A percentile compares a stretch with the other conserved stretches of the same genome.
These are phyloP conservation scores for Nothocercus julius DNA, from an alignment of 2,113 vertebrate species.

Conservation along the genomic window DNA sequence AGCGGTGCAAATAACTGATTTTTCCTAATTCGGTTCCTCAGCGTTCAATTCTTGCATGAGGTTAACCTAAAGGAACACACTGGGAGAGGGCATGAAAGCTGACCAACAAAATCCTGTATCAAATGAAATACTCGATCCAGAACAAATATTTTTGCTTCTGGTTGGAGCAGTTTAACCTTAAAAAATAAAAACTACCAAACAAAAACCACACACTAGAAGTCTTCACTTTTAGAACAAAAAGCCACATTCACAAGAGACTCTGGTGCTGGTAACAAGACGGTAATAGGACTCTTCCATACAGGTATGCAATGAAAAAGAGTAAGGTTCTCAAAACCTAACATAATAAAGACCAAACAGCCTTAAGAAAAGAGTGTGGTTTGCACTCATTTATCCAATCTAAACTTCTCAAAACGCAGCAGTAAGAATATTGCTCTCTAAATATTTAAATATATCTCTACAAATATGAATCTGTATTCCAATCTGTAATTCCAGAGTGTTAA, in stretches of 20 bases:
- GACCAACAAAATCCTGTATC: neutral
- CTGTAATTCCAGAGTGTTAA: neutral
- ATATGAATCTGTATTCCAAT: neutral
- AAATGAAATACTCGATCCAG: neutral
- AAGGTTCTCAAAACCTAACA: neutral
- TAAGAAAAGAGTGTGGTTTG: neutral
- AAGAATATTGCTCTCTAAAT: neutral
- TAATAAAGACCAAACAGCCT: neutral
- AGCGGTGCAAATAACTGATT: neutral
- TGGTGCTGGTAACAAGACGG: neutral
- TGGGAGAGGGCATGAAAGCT: neutral
- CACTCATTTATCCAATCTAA: neutral
- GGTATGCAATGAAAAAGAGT: neutral
- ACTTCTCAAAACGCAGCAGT: neutral
- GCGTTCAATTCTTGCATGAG: neutral
- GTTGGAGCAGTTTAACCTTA: neutral
- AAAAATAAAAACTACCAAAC: neutral
- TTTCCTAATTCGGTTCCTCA: neutral
- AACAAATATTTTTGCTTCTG: neutral
- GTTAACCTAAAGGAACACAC: neutral
- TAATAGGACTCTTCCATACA: neutral
- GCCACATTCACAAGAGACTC: neutral
- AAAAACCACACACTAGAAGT: neutral
- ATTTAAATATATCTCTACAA: neutral
- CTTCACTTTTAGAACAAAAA: neutral